Evolutionary conservation across 2,797 vertebrate species (phyloP).

Genomic region (Tapirus indicus): DNA sequence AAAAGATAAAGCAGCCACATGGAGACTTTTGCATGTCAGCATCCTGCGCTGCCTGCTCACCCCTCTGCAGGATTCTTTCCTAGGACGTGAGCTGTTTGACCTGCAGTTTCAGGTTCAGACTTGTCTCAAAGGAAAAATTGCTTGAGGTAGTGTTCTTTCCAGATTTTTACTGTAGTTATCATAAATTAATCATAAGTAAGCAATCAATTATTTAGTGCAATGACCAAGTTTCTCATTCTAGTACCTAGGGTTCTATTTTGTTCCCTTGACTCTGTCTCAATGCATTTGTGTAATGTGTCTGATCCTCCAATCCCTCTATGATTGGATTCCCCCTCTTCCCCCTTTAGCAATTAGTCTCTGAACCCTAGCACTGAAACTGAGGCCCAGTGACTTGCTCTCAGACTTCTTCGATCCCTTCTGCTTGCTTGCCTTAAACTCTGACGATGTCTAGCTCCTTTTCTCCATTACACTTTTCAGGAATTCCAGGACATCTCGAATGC

Average conservation of each 20-base stretch:
- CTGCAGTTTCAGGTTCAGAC: background rate
- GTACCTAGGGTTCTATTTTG: background rate
- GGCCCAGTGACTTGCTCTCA: background rate
- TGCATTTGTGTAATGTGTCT: background rate
- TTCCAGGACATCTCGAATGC: background rate
- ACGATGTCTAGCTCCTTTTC: background rate
- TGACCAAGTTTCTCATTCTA: constrained; percentile 20
- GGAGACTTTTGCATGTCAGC: background rate
- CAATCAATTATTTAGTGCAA: background rate
- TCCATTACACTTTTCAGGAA: background rate
- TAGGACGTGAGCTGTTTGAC: background rate
- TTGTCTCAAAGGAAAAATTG: background rate
- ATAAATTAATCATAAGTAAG: background rate
- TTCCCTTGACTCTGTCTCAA: background rate
- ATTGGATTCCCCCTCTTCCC: no score
- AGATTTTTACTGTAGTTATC: background rate
- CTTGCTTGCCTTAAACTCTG: background rate
- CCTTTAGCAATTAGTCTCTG: background rate
- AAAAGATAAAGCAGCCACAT: background rate
- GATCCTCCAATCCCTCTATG: background rate
- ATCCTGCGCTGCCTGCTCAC: rapidly evolving
- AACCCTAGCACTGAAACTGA: background rate
- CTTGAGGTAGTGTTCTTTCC: background rate
- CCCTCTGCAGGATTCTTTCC: background rate
- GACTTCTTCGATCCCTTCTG: background rate